phyloP scores from a whole-genome alignment of 92 coral and sea anemone species.

The Epizoanthus rinbou region DNA sequence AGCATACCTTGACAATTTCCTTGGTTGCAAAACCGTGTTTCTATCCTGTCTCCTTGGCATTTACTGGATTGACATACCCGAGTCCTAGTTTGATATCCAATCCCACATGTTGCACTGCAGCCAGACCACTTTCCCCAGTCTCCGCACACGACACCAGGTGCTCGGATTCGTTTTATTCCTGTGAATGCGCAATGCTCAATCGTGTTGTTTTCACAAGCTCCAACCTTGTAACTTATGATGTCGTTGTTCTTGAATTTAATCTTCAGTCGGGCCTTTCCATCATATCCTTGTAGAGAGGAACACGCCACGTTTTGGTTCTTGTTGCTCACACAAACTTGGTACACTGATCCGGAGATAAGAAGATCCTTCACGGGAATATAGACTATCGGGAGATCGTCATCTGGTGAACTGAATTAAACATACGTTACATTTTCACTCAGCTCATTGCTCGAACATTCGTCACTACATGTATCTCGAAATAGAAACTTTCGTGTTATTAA shows the following conservation, averaged over 20 bases:
- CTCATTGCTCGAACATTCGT: too few relatives aligned
- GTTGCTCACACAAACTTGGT: slow-evolving; percentile 29
- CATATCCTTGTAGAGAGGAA: slow-evolving; percentile 7
- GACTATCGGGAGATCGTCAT: not conserved
- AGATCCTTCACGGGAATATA: not conserved
- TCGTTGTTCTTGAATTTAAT: slow-evolving; percentile 15
- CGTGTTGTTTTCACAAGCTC: slow-evolving; percentile 7
- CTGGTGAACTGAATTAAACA: not conserved
- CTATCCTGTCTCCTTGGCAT: not conserved
- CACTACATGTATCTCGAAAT: too few relatives aligned
- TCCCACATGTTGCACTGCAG: not conserved
- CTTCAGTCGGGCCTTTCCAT: slow-evolving; percentile 9
- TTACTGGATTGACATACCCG: not conserved
- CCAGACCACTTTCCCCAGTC: not conserved
- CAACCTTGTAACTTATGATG: not conserved
- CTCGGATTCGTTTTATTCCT: not conserved
- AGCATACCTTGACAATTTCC: not conserved
- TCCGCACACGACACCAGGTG: not conserved
- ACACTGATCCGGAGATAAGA: not conserved
- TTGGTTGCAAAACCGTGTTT: not conserved
- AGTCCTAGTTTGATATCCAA: not conserved
- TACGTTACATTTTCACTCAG: too few relatives aligned
- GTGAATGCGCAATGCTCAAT: not conserved
- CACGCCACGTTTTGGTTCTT: slow-evolving; percentile 1
- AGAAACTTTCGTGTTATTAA: too few relatives aligned